Conservation (phyloP, 2,888 invertebrate genomes). For the Galerucella pusilla region DNA sequence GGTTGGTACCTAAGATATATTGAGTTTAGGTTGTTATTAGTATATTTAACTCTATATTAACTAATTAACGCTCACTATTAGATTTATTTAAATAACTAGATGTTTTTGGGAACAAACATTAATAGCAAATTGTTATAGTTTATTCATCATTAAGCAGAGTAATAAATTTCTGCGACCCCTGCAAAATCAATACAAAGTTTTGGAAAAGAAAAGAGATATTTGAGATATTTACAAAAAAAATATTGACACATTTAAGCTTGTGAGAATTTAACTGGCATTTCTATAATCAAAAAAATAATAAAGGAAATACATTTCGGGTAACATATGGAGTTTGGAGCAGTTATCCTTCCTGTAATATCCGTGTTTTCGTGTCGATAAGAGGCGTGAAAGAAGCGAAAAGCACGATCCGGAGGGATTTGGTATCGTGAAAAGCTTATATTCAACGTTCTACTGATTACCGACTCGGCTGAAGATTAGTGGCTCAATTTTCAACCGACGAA, state of each 20-base stretch:
- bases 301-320: constrained; percentile 36
- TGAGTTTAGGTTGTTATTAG: neutral
- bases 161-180: too few relatives aligned
- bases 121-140: too few relatives aligned
- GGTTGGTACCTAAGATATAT: neutral
- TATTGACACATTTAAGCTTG: constrained; percentile 4
- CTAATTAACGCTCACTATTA: too few relatives aligned
- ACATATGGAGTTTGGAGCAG: constrained; percentile 36
- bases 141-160: too few relatives aligned
- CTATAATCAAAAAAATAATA: constrained; percentile 23
- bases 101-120: too few relatives aligned
- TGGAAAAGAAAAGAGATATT: neutral
- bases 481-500: constrained; percentile 52
- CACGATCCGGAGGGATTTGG: constrained; percentile 35
- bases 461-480: constrained; percentile 56
- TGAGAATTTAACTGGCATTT: constrained; percentile 20
- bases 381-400: constrained; percentile 37
- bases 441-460: constrained; percentile 57
- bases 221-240: neutral
- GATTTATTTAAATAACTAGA: too few relatives aligned
- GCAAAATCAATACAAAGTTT: neutral
- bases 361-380: constrained; percentile 40
- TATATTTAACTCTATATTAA: neutral
- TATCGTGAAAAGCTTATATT: constrained; percentile 49
- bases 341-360: constrained; percentile 39